Evolutionary conservation across 2,113 vertebrate genomes (phyloP).

Genomic region (Pionites leucogaster): DNA sequence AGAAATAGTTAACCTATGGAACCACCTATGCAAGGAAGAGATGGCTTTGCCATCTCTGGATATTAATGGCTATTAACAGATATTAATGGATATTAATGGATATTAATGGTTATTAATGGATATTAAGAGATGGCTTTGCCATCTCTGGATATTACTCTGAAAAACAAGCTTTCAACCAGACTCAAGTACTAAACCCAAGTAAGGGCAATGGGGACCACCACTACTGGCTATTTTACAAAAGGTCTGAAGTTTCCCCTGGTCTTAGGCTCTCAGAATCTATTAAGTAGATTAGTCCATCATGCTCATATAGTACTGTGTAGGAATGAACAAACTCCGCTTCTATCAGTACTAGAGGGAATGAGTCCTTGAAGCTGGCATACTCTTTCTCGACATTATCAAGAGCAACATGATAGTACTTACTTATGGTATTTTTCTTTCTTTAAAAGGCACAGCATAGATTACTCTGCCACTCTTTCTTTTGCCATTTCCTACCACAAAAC

Average conservation of each 20-base stretch:
- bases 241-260: not conserved
- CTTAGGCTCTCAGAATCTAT: not conserved
- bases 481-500: not conserved
- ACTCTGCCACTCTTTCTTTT: not conserved
- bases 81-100: too few relatives aligned
- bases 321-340: not conserved
- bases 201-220: not conserved
- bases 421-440: not conserved
- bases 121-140: not conserved
- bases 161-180: not conserved
- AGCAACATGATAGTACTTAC: not conserved
- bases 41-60: not conserved
- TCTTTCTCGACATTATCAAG: not conserved
- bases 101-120: too few relatives aligned
- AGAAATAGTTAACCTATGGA: not conserved
- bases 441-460: not conserved
- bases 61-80: not conserved
- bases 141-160: not conserved
- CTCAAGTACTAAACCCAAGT: not conserved
- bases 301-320: not conserved
- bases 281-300: not conserved
- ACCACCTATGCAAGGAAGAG: not conserved
- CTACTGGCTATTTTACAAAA: not conserved
- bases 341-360: not conserved
- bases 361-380: not conserved